These are phyloP conservation scores for Heliopora coerulea DNA, from an alignment of 92 coral and sea anemone species.

Conservation along the genomic window DNA sequence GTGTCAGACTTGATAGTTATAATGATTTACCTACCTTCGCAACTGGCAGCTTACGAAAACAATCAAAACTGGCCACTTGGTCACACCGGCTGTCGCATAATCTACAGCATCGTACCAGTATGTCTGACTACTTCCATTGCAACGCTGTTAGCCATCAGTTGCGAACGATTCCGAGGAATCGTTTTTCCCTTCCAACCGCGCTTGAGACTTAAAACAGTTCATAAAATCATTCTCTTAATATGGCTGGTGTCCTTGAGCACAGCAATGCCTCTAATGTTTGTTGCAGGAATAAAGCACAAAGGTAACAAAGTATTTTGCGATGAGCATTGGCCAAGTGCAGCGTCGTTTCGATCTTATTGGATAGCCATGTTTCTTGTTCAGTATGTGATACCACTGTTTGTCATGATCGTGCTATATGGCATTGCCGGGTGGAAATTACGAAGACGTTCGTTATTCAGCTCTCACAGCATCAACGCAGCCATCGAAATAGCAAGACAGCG, in stretches of 20 bases:
- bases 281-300: slow-evolving; percentile 59
- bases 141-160: slow-evolving; percentile 82
- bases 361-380: slow-evolving; percentile 88
- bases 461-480: neutral
- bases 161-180: slow-evolving; percentile 88
- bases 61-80: slow-evolving; percentile 93
- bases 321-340: slow-evolving; percentile 70
- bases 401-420: slow-evolving; percentile 59
- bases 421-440: slow-evolving; percentile 38
- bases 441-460: slow-evolving; percentile 5
- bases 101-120: slow-evolving; percentile 72
- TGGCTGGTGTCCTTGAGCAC: slow-evolving; percentile 69
- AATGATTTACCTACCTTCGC: slow-evolving; percentile 83
- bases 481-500: slow-evolving; percentile 75
- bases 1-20: slow-evolving; percentile 78
- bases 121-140: slow-evolving; percentile 78
- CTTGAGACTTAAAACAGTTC: slow-evolving; percentile 59
- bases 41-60: slow-evolving; percentile 97
- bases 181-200: slow-evolving; percentile 88
- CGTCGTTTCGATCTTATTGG: slow-evolving; percentile 68
- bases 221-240: slow-evolving; percentile 62
- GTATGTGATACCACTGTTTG: slow-evolving; percentile 69
- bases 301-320: slow-evolving; percentile 75
- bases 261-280: slow-evolving; percentile 65
- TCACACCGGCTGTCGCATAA: slow-evolving; percentile 73